Conservation (phyloP, 2,113 vertebrate species). For the Arothron firmamentum region DNA sequence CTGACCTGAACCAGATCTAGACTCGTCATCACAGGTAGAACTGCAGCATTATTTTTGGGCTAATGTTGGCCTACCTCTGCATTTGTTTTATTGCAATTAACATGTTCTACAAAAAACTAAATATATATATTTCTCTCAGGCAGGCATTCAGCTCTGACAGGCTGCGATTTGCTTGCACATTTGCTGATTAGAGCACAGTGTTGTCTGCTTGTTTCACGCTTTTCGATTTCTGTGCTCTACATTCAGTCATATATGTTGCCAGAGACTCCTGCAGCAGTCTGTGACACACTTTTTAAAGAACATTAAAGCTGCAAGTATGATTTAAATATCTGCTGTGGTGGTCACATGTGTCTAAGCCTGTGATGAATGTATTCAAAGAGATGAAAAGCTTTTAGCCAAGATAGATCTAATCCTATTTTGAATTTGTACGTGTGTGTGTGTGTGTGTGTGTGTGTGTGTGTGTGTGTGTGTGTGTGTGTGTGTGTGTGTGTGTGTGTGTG, state of each 20-base stretch:
- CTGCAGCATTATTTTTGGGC: too few relatives aligned
- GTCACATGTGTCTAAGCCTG: constrained; percentile 4
- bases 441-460: neutral
- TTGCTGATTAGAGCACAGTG: neutral
- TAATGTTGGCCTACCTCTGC: too few relatives aligned
- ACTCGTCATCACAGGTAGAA: too few relatives aligned
- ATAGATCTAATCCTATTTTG: constrained; percentile 10
- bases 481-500: too few relatives aligned
- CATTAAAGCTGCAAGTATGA: constrained; percentile 13
- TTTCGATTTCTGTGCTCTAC: constrained; percentile 20
- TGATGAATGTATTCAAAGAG: constrained; percentile 19
- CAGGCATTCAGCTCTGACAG: constrained; percentile 1
- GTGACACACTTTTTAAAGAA: neutral
- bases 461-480: neutral
- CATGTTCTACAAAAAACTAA: too few relatives aligned
- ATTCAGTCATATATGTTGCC: neutral
- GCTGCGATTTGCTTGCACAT: constrained; percentile 7
- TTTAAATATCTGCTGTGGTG: constrained; percentile 11
- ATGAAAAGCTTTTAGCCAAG: constrained; percentile 27
- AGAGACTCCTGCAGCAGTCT: constrained; percentile 8
- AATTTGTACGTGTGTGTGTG: too few relatives aligned
- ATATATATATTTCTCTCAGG: constrained; percentile 12
- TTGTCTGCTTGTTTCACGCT: constrained; percentile 1
- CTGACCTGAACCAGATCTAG: too few relatives aligned
- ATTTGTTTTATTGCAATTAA: too few relatives aligned